Evolutionary conservation across 1,140 invertebrate genomes (phyloP).

Genomic region (Leptinotarsa defecta): DNA sequence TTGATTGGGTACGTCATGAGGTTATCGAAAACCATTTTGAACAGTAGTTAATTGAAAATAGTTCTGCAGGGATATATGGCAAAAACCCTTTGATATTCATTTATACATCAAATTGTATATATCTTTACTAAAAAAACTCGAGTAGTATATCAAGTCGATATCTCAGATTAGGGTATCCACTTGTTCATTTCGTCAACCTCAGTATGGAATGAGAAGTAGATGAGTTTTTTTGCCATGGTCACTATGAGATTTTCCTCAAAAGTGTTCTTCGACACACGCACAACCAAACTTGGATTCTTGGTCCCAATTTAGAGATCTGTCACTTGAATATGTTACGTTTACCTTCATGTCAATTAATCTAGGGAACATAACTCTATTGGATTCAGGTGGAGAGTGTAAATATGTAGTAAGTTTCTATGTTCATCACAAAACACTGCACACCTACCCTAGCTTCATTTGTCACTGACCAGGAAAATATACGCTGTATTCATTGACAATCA

Average conservation of each 20-base stretch:
- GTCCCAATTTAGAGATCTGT: constrained; percentile 25
- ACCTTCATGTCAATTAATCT: constrained; percentile 59
- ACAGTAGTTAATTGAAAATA: no score
- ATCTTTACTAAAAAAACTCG: neutral
- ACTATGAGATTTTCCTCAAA: neutral
- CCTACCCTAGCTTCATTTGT: constrained; percentile 26
- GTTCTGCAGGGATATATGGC: no score
- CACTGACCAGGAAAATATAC: constrained; percentile 22
- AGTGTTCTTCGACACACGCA: constrained; percentile 7
- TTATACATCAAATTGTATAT: neutral
- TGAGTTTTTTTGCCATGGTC: no score
- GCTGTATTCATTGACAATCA: constrained; percentile 10
- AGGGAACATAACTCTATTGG: constrained; percentile 56
- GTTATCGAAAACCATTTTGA: no score
- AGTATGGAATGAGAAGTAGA: no score
- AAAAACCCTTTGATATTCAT: no score
- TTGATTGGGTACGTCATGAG: no score
- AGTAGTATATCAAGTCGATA: neutral
- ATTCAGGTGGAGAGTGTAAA: constrained; percentile 52
- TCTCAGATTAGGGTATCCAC: no score
- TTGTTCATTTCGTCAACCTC: no score
- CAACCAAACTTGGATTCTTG: constrained; percentile 18
- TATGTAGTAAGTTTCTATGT: constrained; percentile 40
- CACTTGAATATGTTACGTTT: constrained; percentile 52
- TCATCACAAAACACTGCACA: constrained; percentile 23